A percentile compares a stretch with the other conserved stretches of the same genome.
phyloP scores from a whole-genome alignment of 2,113 vertebrate species.

The Callithrix jacchus region DNA sequence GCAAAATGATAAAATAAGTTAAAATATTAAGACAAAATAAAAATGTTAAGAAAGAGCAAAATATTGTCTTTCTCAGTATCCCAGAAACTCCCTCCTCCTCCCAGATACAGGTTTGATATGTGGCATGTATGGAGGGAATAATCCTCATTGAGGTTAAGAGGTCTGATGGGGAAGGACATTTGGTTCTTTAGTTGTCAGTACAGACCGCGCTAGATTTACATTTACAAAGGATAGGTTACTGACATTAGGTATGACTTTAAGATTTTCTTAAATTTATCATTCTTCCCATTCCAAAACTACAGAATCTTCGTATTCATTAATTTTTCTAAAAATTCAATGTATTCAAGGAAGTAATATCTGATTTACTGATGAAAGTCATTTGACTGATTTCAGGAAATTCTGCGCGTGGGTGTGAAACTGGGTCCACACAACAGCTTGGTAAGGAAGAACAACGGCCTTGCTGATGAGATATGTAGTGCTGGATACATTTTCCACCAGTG shows the following conservation, averaged over 20 bases:
- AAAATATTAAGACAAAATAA: background rate
- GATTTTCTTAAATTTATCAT: background rate
- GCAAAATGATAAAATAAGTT: background rate
- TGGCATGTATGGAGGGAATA: background rate
- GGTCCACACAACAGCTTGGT: background rate
- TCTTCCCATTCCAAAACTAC: background rate
- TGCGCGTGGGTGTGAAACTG: background rate
- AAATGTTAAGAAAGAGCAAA: background rate
- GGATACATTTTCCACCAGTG: background rate
- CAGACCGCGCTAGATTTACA: background rate
- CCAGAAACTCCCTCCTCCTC: background rate
- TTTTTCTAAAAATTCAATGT: background rate
- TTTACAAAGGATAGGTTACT: background rate
- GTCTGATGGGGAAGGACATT: background rate
- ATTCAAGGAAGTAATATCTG: background rate
- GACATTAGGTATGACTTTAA: background rate
- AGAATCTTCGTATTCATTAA: background rate
- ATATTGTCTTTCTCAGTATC: background rate
- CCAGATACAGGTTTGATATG: background rate
- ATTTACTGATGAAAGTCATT: background rate
- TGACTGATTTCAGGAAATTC: background rate
- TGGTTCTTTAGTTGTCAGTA: background rate
- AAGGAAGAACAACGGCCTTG: conserved; percentile 10
- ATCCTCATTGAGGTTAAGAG: background rate
- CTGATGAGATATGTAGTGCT: background rate